These are phyloP conservation scores for Silurus glanis DNA, from an alignment of 2,113 vertebrate genomes.

Conservation along the genomic window DNA sequence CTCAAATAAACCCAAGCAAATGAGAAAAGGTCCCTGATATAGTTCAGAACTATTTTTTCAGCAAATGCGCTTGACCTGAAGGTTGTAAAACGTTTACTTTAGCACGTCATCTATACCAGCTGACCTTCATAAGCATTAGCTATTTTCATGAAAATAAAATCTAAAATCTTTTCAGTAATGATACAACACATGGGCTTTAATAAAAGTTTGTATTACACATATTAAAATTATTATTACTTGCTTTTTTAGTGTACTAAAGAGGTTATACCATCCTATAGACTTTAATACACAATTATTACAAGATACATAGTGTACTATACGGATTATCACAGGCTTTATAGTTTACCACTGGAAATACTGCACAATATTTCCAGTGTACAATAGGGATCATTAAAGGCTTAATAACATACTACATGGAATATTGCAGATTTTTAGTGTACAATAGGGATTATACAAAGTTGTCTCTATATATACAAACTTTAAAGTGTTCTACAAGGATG, in stretches of 20 bases:
- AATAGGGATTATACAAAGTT: neutral
- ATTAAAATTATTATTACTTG: no score
- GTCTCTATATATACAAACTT: neutral
- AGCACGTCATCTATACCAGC: neutral
- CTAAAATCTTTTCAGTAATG: neutral
- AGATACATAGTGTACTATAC: no score
- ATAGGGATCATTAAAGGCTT: neutral
- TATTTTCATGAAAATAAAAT: neutral
- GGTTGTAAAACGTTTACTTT: constrained; percentile 7
- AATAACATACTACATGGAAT: neutral
- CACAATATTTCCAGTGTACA: neutral
- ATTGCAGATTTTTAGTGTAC: neutral
- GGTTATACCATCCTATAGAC: no score
- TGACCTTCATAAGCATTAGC: neutral
- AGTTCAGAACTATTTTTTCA: constrained; percentile 21
- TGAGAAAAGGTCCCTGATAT: constrained; percentile 32
- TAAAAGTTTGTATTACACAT: no score
- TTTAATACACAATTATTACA: no score
- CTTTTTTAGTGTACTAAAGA: no score
- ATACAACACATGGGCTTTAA: neutral
- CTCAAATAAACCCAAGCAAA: constrained; percentile 38
- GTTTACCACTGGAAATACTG: no score
- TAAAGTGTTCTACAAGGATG: neutral
- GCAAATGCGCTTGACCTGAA: neutral
- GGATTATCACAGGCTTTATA: no score